Conservation (phyloP, 2,113 vertebrate species). For the Zosterops borbonicus region DNA sequence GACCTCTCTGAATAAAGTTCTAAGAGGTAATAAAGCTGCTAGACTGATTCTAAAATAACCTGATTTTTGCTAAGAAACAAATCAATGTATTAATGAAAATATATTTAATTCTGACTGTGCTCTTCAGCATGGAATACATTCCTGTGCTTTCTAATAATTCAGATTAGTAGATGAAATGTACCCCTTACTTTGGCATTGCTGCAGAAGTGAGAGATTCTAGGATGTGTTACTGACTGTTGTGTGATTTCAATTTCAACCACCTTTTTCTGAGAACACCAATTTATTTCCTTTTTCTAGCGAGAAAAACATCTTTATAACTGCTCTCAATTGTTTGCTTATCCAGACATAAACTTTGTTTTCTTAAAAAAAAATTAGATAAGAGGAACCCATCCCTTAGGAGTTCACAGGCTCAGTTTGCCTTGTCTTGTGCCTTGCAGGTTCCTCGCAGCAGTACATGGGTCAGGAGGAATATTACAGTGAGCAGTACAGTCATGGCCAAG, state of each 20-base stretch:
- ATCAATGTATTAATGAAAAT: background rate
- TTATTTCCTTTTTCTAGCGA: background rate
- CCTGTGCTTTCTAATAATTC: background rate
- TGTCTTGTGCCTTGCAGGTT: conserved; percentile 77
- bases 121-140: background rate
- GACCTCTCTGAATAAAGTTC: conserved; percentile 19
- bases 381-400: background rate
- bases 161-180: background rate
- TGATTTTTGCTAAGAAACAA: background rate
- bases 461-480: conserved; percentile 97
- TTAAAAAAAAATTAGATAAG: background rate
- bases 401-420: background rate
- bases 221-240: background rate
- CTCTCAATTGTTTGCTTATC: background rate
- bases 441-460: conserved; percentile 91
- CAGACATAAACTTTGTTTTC: background rate
- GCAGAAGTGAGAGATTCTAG: background rate
- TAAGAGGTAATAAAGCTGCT: conserved; percentile 22
- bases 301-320: background rate
- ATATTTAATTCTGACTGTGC: background rate
- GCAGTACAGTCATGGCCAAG: conserved; percentile 90
- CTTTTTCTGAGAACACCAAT: background rate
- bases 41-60: background rate
- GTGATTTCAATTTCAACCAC: background rate
- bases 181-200: background rate